Conservation (phyloP, 2,797 vertebrate species). For the Sebastes nivosus region DNA sequence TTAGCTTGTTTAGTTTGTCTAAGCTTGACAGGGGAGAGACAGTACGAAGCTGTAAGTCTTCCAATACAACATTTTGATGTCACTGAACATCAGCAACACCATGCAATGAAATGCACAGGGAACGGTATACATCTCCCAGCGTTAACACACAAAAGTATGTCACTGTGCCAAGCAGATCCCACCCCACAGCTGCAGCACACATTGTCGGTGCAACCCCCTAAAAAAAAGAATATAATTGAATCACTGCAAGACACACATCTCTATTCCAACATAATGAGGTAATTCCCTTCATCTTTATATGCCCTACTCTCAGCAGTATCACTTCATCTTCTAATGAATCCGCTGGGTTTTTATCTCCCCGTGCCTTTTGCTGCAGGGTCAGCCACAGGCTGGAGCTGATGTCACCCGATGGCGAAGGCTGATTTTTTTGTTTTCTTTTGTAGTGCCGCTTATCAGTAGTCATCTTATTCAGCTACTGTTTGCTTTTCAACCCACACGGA, state of each 20-base stretch:
- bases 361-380: conserved; percentile 30
- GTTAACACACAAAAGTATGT: conserved; percentile 16
- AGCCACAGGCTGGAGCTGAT: conserved; percentile 57
- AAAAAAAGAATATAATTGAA: background rate
- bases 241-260: conserved; percentile 17
- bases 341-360: conserved; percentile 36
- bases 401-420: conserved; percentile 65
- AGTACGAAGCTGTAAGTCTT: conserved; percentile 14
- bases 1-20: conserved; percentile 44
- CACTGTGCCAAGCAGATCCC: conserved; percentile 39
- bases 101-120: conserved; percentile 10
- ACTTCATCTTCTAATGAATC: conserved; percentile 39
- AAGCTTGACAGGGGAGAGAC: conserved; percentile 34
- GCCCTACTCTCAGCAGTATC: conserved; percentile 14
- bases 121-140: conserved; percentile 22
- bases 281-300: conserved; percentile 19
- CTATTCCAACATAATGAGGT: conserved; percentile 33
- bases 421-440: conserved; percentile 39
- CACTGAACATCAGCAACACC: conserved; percentile 34
- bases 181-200: conserved; percentile 52
- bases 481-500: conserved; percentile 57
- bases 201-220: background rate
- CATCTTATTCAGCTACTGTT: conserved; percentile 61
- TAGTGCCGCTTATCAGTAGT: conserved; percentile 51
- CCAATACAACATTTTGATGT: conserved; percentile 21